These are phyloP conservation scores for Brachionus manjavacas DNA, from an alignment of 1,140 invertebrate species.

Conservation along the genomic window DNA sequence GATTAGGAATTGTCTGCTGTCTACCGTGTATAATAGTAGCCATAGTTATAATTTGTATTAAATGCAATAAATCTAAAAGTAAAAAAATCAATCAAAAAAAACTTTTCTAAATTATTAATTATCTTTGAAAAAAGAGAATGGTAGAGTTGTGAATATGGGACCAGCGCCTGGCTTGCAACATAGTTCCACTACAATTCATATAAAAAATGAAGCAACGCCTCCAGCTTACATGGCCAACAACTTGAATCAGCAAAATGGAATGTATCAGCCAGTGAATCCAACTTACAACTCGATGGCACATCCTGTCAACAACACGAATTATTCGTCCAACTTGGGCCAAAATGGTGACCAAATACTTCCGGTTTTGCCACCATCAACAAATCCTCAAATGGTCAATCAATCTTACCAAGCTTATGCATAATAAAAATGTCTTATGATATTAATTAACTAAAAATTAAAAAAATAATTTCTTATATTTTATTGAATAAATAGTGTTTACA, in stretches of 20 bases:
- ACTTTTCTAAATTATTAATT: not conserved
- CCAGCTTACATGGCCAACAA: not conserved
- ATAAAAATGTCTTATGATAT: too few relatives aligned
- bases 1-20: not conserved
- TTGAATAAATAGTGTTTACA: too few relatives aligned
- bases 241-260: not conserved
- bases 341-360: not conserved
- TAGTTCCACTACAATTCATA: not conserved
- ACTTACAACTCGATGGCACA: not conserved
- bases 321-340: not conserved
- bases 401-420: not conserved
- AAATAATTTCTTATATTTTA: too few relatives aligned
- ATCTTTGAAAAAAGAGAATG: not conserved
- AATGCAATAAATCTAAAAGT: not conserved
- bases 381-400: not conserved
- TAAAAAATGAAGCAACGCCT: not conserved
- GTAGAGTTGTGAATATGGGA: not conserved
- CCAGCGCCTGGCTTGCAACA: not conserved
- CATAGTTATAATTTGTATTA: not conserved
- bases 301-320: not conserved
- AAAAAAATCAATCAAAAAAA: not conserved
- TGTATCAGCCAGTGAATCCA: not conserved
- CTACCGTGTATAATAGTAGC: not conserved
- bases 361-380: not conserved
- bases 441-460: too few relatives aligned